Conservation (phyloP, 2,797 vertebrate genomes). For the Triplophysa bombifrons region DNA sequence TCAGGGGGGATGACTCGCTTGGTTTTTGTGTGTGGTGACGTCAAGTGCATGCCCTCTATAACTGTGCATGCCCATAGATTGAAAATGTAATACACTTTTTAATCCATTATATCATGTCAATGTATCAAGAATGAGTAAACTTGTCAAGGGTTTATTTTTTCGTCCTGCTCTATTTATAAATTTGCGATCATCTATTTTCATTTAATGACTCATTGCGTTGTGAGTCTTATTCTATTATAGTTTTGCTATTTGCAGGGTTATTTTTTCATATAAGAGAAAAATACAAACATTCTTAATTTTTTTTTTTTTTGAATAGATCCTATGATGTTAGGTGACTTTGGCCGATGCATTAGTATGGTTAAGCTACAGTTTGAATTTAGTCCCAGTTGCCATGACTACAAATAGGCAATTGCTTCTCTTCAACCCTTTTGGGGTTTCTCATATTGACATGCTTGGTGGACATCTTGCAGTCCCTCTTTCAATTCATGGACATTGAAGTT, state of each 20-base stretch:
- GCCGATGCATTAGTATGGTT: not conserved
- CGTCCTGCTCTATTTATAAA: too few species aligned
- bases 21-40: too few species aligned
- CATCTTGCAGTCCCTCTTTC: not conserved
- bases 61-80: too few species aligned
- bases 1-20: too few species aligned
- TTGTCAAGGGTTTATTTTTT: not conserved
- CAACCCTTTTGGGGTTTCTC: conserved; percentile 7
- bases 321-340: not conserved
- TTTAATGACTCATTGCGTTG: not conserved
- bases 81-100: too few species aligned
- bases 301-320: not conserved
- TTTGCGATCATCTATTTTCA: not conserved
- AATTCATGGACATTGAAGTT: not conserved
- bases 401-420: not conserved
- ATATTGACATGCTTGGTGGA: not conserved
- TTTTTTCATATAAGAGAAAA: not conserved
- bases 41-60: too few species aligned
- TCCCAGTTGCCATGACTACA: conserved; percentile 20
- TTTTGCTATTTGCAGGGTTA: not conserved
- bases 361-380: not conserved
- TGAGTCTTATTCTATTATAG: not conserved
- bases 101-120: too few species aligned
- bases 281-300: not conserved
- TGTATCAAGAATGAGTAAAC: too few species aligned